These are phyloP conservation scores for Drosophila colorata DNA, from an alignment of 2,888 invertebrate genomes.

Conservation along the genomic window DNA sequence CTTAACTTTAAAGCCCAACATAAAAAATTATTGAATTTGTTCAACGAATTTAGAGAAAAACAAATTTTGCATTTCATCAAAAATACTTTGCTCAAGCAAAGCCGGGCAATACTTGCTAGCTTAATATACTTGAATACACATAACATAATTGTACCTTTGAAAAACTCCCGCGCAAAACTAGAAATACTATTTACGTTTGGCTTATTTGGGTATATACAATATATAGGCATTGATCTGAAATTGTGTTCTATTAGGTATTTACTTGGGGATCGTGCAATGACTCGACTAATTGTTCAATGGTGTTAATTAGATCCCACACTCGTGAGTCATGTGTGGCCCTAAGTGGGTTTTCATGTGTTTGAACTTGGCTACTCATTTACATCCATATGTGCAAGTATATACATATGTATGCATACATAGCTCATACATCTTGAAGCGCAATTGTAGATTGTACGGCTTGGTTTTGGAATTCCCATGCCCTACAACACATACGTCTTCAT, in stretches of 20 bases:
- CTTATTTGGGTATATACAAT: background rate
- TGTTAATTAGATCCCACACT: conserved; percentile 35
- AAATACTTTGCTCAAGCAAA: no score
- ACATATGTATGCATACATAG: background rate
- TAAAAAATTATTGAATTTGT: no score
- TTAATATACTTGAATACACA: no score
- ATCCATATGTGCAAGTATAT: background rate
- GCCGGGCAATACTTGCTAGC: no score
- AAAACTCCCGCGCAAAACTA: background rate
- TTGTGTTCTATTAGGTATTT: background rate
- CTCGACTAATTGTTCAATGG: conserved; percentile 12
- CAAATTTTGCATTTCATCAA: no score
- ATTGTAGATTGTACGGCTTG: conserved; percentile 15
- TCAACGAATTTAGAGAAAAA: no score
- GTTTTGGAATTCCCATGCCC: conserved; percentile 42
- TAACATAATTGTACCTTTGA: background rate
- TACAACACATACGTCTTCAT: conserved; percentile 13
- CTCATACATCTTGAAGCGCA: conserved; percentile 22
- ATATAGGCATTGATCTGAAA: conserved; percentile 1
- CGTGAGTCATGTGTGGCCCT: conserved; percentile 43
- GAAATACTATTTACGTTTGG: conserved; percentile 1
- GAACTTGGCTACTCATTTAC: conserved; percentile 15
- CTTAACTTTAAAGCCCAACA: no score
- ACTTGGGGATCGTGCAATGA: conserved; percentile 32
- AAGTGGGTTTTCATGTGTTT: conserved; percentile 38